Base-by-base conservation (phyloP, 2,888 invertebrate genomes). In the Apamea epomidion region DNA sequence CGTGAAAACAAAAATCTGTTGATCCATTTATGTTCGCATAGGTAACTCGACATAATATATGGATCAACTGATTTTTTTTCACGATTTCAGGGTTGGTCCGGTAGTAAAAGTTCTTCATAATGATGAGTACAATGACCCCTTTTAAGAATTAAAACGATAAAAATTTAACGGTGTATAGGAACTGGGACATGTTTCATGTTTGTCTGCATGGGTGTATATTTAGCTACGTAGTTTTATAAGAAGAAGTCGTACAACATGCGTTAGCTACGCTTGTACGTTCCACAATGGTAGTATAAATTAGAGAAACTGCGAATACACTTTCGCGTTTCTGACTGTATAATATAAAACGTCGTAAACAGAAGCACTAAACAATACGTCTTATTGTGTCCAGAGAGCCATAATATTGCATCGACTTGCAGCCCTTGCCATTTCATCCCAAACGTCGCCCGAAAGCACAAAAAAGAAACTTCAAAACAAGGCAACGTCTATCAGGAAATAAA, bases 401-500 rank as follows among this genome's bases (percentile, higher is more conserved):
- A 21, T 14, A 37, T 37, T 65, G 21, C 6, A 7, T 65, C 3
- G 25, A 37, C 14, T 14, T 60, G 25, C 58, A 75, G 0, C 54
- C 32, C 4, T 7, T n/a, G 7, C 7, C 25, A 67, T 12, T 65
- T 60, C 48, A 51, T 45, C 1, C 5, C 5, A 51, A 80, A 60
- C 21, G 21, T 48, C 5, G 5, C 12, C 25, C 25, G 6, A 37
- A 32, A 62, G 6, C 29, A 37, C n/a, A 4, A 58, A 72, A 80
- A 65, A 32, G 0, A 74, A 72, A 75, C 0, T 54, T 70, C 3
- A 58, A 73, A 71, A 67, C 54, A 68, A 69, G 32, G 16, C 76
- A 65, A 37, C 25, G 74, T 73, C 65, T 12, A 74, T 71, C 76
- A 80, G 71, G 65, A 74, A 74, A 80, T 84, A 80, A 76, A 32